These are phyloP conservation scores for Diachasmimorpha longicaudata DNA, from an alignment of 1,140 invertebrate genomes.

Conservation along the genomic window DNA sequence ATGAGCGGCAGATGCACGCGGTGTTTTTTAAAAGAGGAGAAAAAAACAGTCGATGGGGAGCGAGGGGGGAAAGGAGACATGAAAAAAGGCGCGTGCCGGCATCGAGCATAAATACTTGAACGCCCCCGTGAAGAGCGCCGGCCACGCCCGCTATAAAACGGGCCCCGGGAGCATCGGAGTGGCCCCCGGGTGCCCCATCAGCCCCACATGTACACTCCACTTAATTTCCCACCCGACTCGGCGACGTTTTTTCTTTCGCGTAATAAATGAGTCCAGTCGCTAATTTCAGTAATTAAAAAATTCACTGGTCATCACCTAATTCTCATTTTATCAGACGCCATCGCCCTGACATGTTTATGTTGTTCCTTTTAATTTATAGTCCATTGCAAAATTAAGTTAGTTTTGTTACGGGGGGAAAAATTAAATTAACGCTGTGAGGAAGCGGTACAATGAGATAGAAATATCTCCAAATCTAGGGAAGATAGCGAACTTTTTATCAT, in stretches of 20 bases:
- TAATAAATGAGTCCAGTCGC: constrained; percentile 30
- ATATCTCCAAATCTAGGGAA: too few relatives aligned
- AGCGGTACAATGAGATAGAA: too few relatives aligned
- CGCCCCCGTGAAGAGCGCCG: constrained; percentile 41
- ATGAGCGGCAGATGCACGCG: background rate
- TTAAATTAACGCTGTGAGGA: too few relatives aligned
- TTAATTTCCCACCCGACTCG: background rate
- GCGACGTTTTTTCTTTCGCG: constrained; percentile 21
- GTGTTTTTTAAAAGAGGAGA: background rate
- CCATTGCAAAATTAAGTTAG: too few relatives aligned
- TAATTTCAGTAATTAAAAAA: constrained; percentile 44
- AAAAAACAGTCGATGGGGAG: background rate
- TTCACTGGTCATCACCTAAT: background rate
- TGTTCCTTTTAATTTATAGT: too few relatives aligned
- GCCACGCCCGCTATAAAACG: constrained; percentile 54
- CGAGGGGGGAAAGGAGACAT: background rate
- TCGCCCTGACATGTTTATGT: background rate
- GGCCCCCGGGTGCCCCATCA: constrained; percentile 11
- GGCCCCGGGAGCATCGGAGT: constrained; percentile 31
- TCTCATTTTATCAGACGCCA: background rate
- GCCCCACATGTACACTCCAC: constrained; percentile 10
- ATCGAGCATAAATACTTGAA: constrained; percentile 56
- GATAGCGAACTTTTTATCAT: too few relatives aligned
- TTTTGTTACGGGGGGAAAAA: too few relatives aligned
- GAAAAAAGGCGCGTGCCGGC: constrained; percentile 47